Percentiles rank a stretch among this genome's conserved stretches.
phyloP scores from a whole-genome alignment of 2,888 invertebrate genomes.

The Macrophya annulata region DNA sequence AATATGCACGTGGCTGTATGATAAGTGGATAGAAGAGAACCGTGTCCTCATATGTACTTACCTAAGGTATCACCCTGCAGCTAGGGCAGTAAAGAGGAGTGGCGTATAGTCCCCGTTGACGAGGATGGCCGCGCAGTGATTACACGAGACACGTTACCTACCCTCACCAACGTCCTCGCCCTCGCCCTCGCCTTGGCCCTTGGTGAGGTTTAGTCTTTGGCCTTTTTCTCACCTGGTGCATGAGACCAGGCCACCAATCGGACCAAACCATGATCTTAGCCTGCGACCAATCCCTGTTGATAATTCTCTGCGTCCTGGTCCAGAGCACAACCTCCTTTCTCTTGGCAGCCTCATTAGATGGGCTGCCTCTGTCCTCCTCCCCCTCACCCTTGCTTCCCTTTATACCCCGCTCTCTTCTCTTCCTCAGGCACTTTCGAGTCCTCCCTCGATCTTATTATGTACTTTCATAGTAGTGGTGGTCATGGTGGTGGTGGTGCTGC shows the following conservation, averaged over 20 bases:
- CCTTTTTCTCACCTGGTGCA: conserved; percentile 66
- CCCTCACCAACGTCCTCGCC: conserved; percentile 47
- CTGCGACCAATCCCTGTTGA: conserved; percentile 73
- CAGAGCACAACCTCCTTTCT: conserved; percentile 72
- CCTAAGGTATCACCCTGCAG: not conserved
- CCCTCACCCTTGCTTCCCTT: conserved; percentile 55
- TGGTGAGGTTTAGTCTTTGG: conserved; percentile 52
- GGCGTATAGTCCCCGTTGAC: conserved; percentile 45
- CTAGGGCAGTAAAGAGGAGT: conserved; percentile 36
- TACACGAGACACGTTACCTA: conserved; percentile 47
- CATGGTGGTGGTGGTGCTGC: not conserved
- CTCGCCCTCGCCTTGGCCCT: conserved; percentile 35
- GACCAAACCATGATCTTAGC: conserved; percentile 63
- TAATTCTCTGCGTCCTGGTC: conserved; percentile 71
- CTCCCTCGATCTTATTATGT: conserved; percentile 56
- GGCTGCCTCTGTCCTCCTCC: conserved; percentile 18
- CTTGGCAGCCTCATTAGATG: conserved; percentile 58
- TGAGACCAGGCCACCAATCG: conserved; percentile 62
- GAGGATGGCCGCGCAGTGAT: conserved; percentile 43
- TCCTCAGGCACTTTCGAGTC: conserved; percentile 54
- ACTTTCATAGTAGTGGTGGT: not conserved
- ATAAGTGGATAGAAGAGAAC: conserved; percentile 1
- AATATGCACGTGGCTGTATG: not conserved
- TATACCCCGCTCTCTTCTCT: conserved; percentile 51
- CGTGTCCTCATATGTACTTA: not conserved